Conservation (phyloP, 2,113 vertebrate species). For the Pseudolaguvia tuberculata region DNA sequence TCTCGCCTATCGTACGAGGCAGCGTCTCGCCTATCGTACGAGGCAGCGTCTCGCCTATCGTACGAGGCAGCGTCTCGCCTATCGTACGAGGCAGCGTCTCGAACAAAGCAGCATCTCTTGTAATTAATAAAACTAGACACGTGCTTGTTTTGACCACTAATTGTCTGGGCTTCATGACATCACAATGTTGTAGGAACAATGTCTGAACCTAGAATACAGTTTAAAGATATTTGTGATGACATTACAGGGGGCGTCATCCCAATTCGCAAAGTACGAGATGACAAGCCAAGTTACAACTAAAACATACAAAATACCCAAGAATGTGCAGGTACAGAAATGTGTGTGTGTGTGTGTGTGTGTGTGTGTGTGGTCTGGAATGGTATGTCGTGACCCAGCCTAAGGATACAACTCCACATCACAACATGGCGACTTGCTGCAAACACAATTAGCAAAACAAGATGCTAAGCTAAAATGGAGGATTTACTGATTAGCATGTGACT, state of each 20-base stretch:
- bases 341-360: not conserved
- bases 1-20: too few species aligned
- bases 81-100: not conserved
- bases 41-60: too few species aligned
- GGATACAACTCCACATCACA: constrained; percentile 27
- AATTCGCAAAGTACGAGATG: not conserved
- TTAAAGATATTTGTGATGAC: not conserved
- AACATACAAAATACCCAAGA: not conserved
- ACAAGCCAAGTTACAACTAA: not conserved
- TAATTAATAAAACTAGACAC: not conserved
- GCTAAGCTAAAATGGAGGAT: not conserved
- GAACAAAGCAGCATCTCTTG: too few species aligned
- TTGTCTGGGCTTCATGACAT: not conserved
- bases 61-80: too few species aligned
- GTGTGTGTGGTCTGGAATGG: not conserved
- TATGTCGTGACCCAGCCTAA: constrained; percentile 7
- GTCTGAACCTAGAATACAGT: not conserved
- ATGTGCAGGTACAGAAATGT: not conserved
- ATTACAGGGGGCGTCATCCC: too few species aligned
- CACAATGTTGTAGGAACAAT: not conserved
- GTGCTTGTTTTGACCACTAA: not conserved
- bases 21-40: too few species aligned
- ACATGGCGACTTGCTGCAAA: constrained; percentile 35
- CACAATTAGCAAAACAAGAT: constrained; percentile 38
- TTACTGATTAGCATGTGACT: not conserved